phyloP scores from a whole-genome alignment of 1,140 invertebrate species.

The Heliconius himera region DNA sequence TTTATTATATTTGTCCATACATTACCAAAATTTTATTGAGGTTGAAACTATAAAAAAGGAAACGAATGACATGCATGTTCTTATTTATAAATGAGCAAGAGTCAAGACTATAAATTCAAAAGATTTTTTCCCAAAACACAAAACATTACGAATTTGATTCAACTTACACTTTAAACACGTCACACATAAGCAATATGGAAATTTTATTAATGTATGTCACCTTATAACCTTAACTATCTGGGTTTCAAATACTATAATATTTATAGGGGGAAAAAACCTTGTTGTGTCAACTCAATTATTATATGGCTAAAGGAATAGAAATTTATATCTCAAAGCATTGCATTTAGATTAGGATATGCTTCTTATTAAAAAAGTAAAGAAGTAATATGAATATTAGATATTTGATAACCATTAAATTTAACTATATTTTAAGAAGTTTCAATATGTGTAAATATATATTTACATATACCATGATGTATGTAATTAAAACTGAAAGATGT shows the following conservation, averaged over 20 bases:
- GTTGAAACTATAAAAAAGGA: not conserved
- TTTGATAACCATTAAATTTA: too few relatives aligned
- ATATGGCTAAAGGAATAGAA: too few relatives aligned
- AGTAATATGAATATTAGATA: too few relatives aligned
- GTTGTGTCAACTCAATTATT: not conserved
- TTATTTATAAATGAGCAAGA: not conserved
- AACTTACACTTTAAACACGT: not conserved
- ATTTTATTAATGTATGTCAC: constrained; percentile 32
- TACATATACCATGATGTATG: too few relatives aligned
- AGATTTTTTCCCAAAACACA: not conserved
- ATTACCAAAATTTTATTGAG: not conserved
- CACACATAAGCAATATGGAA: constrained; percentile 14
- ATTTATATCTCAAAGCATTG: too few relatives aligned
- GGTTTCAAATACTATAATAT: constrained; percentile 2
- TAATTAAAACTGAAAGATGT: too few relatives aligned
- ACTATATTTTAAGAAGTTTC: too few relatives aligned
- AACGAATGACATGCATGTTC: not conserved
- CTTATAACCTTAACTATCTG: constrained; percentile 33
- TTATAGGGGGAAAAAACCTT: not conserved
- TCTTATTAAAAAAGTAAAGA: too few relatives aligned
- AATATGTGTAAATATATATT: too few relatives aligned
- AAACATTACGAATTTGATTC: not conserved
- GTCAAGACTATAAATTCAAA: not conserved
- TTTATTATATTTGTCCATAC: not conserved
- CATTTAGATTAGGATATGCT: too few relatives aligned